phyloP scores from a whole-genome alignment of 35 echinoderm and acorn worm genomes.

The Holothuria glaberrima region DNA sequence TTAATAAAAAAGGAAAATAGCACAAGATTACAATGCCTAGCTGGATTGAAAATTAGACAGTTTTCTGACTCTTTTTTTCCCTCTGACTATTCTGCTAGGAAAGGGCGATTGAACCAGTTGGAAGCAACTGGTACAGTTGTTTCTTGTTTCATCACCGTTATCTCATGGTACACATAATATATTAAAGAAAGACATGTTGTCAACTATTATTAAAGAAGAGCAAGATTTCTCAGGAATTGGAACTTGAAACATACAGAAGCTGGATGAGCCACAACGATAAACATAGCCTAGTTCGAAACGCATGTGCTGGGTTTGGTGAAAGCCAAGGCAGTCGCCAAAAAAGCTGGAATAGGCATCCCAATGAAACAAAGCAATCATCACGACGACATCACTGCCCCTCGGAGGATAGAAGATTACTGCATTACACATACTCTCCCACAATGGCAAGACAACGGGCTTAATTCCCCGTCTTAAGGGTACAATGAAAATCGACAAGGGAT shows the following conservation, averaged over 20 bases:
- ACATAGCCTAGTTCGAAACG: neutral
- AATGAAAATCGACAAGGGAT: neutral
- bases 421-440: slow-evolving; percentile 7
- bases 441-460: neutral
- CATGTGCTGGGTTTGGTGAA: neutral
- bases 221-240: neutral
- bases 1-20: too few relatives aligned
- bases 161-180: too few relatives aligned
- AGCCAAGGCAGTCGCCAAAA: slow-evolving; percentile 15
- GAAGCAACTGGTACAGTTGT: too few relatives aligned
- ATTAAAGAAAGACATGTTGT: too few relatives aligned
- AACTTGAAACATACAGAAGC: neutral
- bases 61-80: too few relatives aligned
- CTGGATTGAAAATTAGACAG: too few relatives aligned
- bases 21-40: too few relatives aligned
- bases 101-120: too few relatives aligned
- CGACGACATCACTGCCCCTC: neutral
- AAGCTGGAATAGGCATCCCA: slow-evolving; percentile 1
- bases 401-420: neutral
- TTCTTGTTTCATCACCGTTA: too few relatives aligned
- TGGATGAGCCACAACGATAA: neutral
- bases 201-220: neutral
- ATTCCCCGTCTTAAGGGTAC: neutral
- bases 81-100: too few relatives aligned
- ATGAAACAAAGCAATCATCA: neutral